These are phyloP conservation scores for Drosophila falleni DNA, from an alignment of 2,888 invertebrate genomes.

Conservation along the genomic window DNA sequence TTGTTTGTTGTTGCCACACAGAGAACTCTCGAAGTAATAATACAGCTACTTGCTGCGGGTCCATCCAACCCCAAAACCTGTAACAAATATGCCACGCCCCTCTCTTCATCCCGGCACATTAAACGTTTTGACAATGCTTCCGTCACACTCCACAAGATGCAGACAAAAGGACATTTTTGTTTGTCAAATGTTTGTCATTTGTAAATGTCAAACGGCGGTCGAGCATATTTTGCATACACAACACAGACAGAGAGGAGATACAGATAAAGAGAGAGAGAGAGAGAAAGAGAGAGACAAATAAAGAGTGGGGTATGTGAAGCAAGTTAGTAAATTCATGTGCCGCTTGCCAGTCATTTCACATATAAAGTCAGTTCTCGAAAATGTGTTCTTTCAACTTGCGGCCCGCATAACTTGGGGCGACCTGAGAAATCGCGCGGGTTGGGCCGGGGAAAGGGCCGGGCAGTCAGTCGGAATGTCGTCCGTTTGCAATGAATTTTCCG, in stretches of 20 bases:
- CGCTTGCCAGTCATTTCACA: constrained; percentile 21
- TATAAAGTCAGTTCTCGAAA: constrained; percentile 45
- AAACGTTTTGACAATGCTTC: constrained; percentile 64
- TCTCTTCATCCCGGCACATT: constrained; percentile 37
- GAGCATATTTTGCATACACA: constrained; percentile 74
- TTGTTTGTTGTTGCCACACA: constrained; percentile 13
- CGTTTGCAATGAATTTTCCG: constrained; percentile 45
- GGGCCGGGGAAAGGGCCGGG: neutral
- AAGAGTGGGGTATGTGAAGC: neutral
- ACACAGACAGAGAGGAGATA: constrained; percentile 5
- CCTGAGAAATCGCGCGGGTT: constrained; percentile 1
- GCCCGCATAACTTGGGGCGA: constrained; percentile 60
- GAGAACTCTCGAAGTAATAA: constrained; percentile 16
- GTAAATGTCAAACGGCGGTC: constrained; percentile 81
- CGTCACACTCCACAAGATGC: constrained; percentile 26
- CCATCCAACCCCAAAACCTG: neutral
- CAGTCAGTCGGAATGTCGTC: constrained; percentile 43
- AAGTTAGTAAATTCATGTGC: constrained; percentile 31
- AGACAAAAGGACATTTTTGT: constrained; percentile 66
- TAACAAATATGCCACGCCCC: constrained; percentile 32
- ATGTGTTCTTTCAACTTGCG: constrained; percentile 61
- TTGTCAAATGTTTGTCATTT: constrained; percentile 82
- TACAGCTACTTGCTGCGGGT: constrained; percentile 39
- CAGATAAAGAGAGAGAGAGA: neutral
- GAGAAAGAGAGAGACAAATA: neutral